Evolutionary conservation across 1,140 invertebrate species (phyloP), one percentile per base, ranked within the genome.

Genomic region (Oncopodura yosiiana): DNA sequence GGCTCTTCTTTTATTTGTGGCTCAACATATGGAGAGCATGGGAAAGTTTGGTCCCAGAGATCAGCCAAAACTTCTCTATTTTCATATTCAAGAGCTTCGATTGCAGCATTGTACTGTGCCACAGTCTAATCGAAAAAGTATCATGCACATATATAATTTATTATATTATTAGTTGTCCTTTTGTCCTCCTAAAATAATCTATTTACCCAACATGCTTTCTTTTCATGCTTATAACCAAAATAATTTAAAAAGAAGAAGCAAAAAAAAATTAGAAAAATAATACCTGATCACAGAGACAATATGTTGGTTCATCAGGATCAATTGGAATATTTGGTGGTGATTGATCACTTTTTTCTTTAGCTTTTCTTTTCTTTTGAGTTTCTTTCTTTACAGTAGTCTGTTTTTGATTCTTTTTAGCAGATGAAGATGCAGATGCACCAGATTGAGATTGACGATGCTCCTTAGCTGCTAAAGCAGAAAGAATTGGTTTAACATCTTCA

Each of bases 221-320:
- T n/a, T n/a, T n/a, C n/a, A 44, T 27, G 9, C 27, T n/a, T 16
- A 14, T 12, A 30, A 24, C 5, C 4, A 44, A 5, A 19, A 30
- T 26, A 24, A 36, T 54, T 27, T 5, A 49, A 0, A n/a, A n/a
- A n/a, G n/a, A n/a, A n/a, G n/a, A n/a, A n/a, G n/a, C n/a, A 16
- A 53, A 23, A 21, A 53, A 50, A 12, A 37, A 8, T 21, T 21
- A 39, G n/a, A n/a, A n/a, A n/a, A n/a, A n/a, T n/a, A n/a, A 50
- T 57, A 73, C 73, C 67, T 80, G 77, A 60, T 79, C 89, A 72
- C 94, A 97, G 0, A 95, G 76, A 73, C 94, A 98, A 68, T 97
- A 98, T 1, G 91, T 93, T 0, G 94, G 94, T 69, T 98, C 94
- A 70, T 97, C 90, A 0, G 93, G 90, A 73, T 94, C 91, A 56